Conservation (phyloP, 35 echinoderm and acorn worm genomes). For the Strongylocentrotus purpuratus region DNA sequence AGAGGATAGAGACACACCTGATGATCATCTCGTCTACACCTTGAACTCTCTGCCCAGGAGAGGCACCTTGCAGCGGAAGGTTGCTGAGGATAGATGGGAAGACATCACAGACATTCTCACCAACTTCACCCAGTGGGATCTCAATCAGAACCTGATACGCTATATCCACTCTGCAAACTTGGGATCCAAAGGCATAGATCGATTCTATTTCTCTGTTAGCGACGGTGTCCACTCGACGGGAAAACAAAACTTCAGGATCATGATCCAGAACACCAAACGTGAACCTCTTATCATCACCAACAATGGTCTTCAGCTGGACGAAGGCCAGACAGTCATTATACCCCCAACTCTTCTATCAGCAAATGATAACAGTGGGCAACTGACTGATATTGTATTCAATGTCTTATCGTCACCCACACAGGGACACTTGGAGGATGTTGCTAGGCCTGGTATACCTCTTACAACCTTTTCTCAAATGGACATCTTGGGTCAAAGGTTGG, state of each 20-base stretch:
- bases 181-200: constrained; percentile 88
- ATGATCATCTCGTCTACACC: constrained; percentile 59
- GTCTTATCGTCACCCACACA: constrained; percentile 72
- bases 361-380: constrained; percentile 73
- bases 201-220: constrained; percentile 78
- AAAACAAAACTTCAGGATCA: constrained; percentile 85
- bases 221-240: constrained; percentile 79
- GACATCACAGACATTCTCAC: constrained; percentile 52
- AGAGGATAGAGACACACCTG: constrained; percentile 76
- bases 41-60: constrained; percentile 57
- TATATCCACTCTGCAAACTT: constrained; percentile 75
- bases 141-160: constrained; percentile 87
- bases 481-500: constrained; percentile 76
- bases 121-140: constrained; percentile 89
- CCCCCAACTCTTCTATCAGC: constrained; percentile 69
- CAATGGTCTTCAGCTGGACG: constrained; percentile 67
- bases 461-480: constrained; percentile 83
- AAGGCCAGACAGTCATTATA: constrained; percentile 76
- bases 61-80: constrained; percentile 69
- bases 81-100: constrained; percentile 55
- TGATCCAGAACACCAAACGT: constrained; percentile 78
- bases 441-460: constrained; percentile 66
- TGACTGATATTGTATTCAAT: constrained; percentile 79
- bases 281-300: constrained; percentile 77
- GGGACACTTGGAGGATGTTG: constrained; percentile 82